Conservation (phyloP, 2,113 vertebrate species). For the mouse (Mus musculus) region GRCm39 chr16:44814501-44815000, state of each 20-base stretch:
- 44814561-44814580: neutral
- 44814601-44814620: too few species aligned
- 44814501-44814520: neutral
- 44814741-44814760: neutral
- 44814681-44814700: neutral
- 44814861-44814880: neutral
- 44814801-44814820: neutral
- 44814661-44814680: neutral
- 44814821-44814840: neutral
- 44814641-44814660: neutral
- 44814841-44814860: neutral
- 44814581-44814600: neutral
- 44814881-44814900: neutral
- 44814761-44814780: neutral
- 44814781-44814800: neutral
- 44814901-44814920: neutral
- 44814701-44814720: neutral
- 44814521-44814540: neutral
- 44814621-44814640: neutral
- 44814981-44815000: neutral
- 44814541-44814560: neutral
- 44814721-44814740: neutral
- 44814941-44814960: neutral
- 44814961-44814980: neutral
- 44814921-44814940: neutral